These are phyloP conservation scores for Anticlea derivata DNA, from an alignment of 2,888 invertebrate genomes.

Conservation along the genomic window DNA sequence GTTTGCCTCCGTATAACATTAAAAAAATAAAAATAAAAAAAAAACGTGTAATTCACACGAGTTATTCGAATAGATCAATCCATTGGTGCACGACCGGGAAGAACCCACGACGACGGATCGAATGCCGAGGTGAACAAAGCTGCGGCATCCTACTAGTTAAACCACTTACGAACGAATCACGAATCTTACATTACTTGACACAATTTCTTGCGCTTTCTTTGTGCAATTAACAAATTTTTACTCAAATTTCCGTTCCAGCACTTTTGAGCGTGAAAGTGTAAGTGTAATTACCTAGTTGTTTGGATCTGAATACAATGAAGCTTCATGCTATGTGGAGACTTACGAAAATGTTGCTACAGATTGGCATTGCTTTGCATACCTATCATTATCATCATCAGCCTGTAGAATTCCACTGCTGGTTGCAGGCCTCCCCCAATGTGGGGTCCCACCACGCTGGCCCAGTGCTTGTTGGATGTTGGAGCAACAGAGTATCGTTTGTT, in stretches of 20 bases:
- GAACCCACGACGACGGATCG: too few species aligned
- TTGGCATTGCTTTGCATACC: conserved; percentile 28
- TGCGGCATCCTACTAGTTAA: not conserved
- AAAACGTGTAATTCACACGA: too few species aligned
- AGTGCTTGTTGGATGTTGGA: conserved; percentile 7
- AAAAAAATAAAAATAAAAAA: too few species aligned
- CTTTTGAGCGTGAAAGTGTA: conserved; percentile 52
- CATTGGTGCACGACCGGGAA: too few species aligned
- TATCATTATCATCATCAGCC: too few species aligned
- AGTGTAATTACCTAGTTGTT: conserved; percentile 42
- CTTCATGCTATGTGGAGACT: conserved; percentile 42
- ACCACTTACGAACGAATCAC: not conserved
- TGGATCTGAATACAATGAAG: conserved; percentile 51
- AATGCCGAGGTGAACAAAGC: too few species aligned
- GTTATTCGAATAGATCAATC: too few species aligned
- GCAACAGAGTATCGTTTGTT: too few species aligned
- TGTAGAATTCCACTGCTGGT: too few species aligned
- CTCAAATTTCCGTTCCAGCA: conserved; percentile 46
- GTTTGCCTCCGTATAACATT: too few species aligned
- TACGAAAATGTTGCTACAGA: conserved; percentile 36
- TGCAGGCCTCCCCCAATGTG: too few species aligned
- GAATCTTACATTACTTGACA: not conserved
- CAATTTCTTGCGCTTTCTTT: conserved; percentile 17
- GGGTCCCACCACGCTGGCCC: too few species aligned
- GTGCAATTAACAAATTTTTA: conserved; percentile 22